These are phyloP conservation scores for Parasteatoda tepidariorum DNA, from an alignment of 1,140 invertebrate species.

Conservation along the genomic window DNA sequence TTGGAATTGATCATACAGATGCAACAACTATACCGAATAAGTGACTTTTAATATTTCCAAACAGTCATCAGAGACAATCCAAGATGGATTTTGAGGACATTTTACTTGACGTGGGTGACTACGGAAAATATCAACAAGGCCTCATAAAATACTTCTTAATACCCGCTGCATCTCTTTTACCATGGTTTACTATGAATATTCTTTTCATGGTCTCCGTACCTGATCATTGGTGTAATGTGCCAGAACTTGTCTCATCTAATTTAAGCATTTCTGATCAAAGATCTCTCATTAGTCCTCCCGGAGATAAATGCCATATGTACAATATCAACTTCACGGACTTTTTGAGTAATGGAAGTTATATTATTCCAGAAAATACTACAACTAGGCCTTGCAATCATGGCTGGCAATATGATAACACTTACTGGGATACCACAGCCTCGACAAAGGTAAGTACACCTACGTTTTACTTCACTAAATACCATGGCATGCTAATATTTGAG, in stretches of 20 bases:
- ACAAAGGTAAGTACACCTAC: conserved; percentile 66
- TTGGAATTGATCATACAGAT: too few species aligned
- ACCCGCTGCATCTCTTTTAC: conserved; percentile 29
- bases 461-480: conserved; percentile 12
- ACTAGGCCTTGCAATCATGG: conserved; percentile 65
- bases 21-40: too few species aligned
- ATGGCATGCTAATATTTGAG: too few species aligned
- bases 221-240: conserved; percentile 73
- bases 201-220: conserved; percentile 71
- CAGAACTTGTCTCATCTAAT: conserved; percentile 69
- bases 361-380: conserved; percentile 65
- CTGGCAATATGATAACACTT: conserved; percentile 68
- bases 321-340: conserved; percentile 62
- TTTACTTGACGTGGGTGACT: conserved; percentile 73
- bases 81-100: conserved; percentile 73
- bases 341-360: neutral
- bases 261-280: conserved; percentile 66
- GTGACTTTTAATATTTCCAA: too few species aligned
- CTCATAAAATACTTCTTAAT: conserved; percentile 45
- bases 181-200: conserved; percentile 67
- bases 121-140: conserved; percentile 73
- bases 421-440: conserved; percentile 68
- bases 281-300: conserved; percentile 35
- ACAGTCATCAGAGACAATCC: too few species aligned
- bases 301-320: conserved; percentile 62